A percentile compares a stretch with the other conserved stretches of the same genome.
Conservation (phyloP, 2,888 invertebrate genomes). For the Ophraella communa region DNA sequence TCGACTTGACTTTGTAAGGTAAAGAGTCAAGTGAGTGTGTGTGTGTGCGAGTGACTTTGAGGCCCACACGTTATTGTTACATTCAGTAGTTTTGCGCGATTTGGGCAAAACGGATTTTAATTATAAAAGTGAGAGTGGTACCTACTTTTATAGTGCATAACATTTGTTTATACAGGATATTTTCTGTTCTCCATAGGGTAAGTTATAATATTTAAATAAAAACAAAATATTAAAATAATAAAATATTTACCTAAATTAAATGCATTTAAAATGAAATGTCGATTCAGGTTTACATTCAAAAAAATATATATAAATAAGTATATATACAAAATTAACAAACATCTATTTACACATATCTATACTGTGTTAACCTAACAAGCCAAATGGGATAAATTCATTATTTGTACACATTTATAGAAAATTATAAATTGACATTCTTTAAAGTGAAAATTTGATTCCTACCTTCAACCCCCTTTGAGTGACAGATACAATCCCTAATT, state of each 20-base stretch:
- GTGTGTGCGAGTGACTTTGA: conserved; percentile 31
- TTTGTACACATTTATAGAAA: no score
- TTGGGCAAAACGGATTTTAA: conserved; percentile 24
- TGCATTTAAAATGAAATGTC: not conserved
- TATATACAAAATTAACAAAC: no score
- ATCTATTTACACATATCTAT: no score
- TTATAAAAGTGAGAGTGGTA: conserved; percentile 39
- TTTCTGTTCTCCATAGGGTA: not conserved
- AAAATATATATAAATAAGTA: no score
- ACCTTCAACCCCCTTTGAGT: no score
- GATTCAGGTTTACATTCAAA: no score
- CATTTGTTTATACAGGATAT: not conserved
- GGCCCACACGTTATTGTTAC: conserved; percentile 29
- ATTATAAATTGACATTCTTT: no score
- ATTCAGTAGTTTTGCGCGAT: conserved; percentile 23
- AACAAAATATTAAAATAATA: not conserved
- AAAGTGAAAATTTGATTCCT: no score
- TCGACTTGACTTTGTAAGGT: conserved; percentile 43
- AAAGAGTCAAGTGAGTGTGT: conserved; percentile 33
- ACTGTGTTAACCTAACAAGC: no score
- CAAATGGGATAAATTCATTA: no score
- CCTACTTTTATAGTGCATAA: conserved; percentile 5
- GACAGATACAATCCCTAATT: no score
- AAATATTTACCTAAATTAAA: no score
- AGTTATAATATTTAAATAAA: not conserved